A percentile compares a stretch with the other conserved stretches of the same genome.
Evolutionary conservation across 2,113 vertebrate genomes (phyloP).

Genomic region (Ammodytes dubius): DNA sequence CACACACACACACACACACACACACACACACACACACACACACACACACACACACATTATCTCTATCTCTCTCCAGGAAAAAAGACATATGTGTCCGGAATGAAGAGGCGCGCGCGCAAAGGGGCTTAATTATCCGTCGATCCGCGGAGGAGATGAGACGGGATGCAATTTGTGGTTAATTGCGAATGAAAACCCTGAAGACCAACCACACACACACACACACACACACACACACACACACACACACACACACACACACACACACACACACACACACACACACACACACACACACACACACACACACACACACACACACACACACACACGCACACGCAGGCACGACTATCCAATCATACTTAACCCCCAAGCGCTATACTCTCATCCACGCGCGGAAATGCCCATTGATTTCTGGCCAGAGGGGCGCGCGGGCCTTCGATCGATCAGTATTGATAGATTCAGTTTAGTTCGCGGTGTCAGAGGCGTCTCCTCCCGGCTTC

Average conservation of each 20-base stretch:
- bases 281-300: no score
- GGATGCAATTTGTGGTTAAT: constrained; percentile 83
- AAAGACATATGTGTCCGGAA: constrained; percentile 33
- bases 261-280: no score
- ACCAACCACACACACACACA: neutral
- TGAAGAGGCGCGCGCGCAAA: constrained; percentile 19
- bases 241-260: no score
- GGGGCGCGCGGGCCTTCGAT: constrained; percentile 58
- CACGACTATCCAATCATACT: constrained; percentile 73
- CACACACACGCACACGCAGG: neutral
- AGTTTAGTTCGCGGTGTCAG: constrained; percentile 47
- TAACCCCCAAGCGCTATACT: constrained; percentile 64
- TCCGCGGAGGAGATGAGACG: constrained; percentile 73
- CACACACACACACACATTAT: no score
- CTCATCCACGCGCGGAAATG: constrained; percentile 66
- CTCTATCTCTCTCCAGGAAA: neutral
- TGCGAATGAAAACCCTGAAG: constrained; percentile 73
- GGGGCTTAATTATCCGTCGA: constrained; percentile 78
- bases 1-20: no score
- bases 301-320: no score
- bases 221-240: no score
- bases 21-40: no score
- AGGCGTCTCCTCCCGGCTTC: neutral
- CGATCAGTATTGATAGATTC: constrained; percentile 75
- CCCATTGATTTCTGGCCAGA: constrained; percentile 75